A percentile compares a stretch with the other conserved stretches of the same genome.
phyloP scores from a whole-genome alignment of 2,888 invertebrate species.

The Dioctria rufipes region DNA sequence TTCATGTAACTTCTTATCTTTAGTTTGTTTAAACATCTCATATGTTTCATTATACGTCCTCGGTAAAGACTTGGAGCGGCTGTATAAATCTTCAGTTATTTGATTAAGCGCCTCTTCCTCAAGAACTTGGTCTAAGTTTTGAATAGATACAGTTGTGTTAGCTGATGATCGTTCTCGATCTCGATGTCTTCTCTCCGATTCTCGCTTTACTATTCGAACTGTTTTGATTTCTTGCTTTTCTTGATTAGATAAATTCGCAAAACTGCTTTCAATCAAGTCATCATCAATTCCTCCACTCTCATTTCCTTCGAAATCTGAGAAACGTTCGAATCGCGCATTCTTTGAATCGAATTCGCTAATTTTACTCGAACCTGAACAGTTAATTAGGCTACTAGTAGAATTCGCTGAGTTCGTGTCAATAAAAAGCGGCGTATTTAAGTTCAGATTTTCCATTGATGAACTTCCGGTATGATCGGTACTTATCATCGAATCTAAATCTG shows the following conservation, averaged over 20 bases:
- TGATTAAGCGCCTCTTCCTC: slow-evolving; percentile 67
- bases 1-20: slow-evolving; percentile 40
- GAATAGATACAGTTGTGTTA: slow-evolving; percentile 63
- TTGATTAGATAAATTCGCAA: slow-evolving; percentile 77
- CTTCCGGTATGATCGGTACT: slow-evolving; percentile 81
- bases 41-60: slow-evolving; percentile 66
- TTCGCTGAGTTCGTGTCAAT: slow-evolving; percentile 75
- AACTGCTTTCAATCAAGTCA: slow-evolving; percentile 68
- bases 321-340: slow-evolving; percentile 58
- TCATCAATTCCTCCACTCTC: slow-evolving; percentile 70
- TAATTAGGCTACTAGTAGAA: slow-evolving; percentile 61
- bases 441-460: slow-evolving; percentile 65
- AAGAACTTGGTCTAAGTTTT: slow-evolving; percentile 70
- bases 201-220: slow-evolving; percentile 92
- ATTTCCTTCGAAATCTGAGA: slow-evolving; percentile 66
- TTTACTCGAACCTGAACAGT: slow-evolving; percentile 64
- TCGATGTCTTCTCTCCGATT: slow-evolving; percentile 88
- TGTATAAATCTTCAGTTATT: slow-evolving; percentile 63
- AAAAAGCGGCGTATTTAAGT: slow-evolving; percentile 76
- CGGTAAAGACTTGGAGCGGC: slow-evolving; percentile 74
- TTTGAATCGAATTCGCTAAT: slow-evolving; percentile 65
- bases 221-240: slow-evolving; percentile 94
- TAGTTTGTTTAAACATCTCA: slow-evolving; percentile 54
- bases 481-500: slow-evolving; percentile 88
- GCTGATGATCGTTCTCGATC: slow-evolving; percentile 81